Evolutionary conservation across 2,113 vertebrate species (phyloP).

Genomic region (Odontophorus gujanensis): DNA sequence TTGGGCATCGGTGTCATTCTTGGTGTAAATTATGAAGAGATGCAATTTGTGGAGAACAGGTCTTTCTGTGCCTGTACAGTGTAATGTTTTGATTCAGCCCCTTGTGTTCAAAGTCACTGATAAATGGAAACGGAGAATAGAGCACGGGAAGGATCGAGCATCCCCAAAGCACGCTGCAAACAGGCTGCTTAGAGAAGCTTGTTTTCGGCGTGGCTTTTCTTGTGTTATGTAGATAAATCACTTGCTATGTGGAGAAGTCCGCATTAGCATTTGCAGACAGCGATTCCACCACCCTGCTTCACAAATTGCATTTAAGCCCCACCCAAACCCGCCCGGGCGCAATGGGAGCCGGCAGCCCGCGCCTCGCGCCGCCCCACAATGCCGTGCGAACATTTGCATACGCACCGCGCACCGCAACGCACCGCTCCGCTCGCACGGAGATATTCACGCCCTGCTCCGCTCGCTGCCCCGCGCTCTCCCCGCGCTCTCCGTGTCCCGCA

Average conservation of each 20-base stretch:
- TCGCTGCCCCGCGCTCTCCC: fast-evolving
- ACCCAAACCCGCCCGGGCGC: too few species aligned
- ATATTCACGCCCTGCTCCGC: fast-evolving
- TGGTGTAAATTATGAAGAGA: neutral
- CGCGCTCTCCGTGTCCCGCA: too few species aligned
- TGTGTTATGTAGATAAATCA: neutral
- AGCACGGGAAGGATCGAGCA: neutral
- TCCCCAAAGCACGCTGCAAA: neutral
- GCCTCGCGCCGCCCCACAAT: too few species aligned
- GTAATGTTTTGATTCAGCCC: neutral
- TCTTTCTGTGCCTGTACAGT: neutral
- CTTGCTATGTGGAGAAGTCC: neutral
- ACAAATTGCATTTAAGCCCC: too few species aligned
- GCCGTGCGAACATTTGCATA: neutral
- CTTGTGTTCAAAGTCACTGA: neutral
- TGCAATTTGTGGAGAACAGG: neutral
- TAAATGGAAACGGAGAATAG: neutral
- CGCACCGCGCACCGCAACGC: too few species aligned
- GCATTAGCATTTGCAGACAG: neutral
- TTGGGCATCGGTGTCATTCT: neutral
- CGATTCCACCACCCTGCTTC: too few species aligned
- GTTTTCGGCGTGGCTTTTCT: neutral
- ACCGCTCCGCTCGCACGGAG: too few species aligned
- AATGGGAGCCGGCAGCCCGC: too few species aligned
- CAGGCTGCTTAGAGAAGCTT: neutral